A percentile compares a stretch with the other conserved stretches of the same genome.
Evolutionary conservation across 2,113 vertebrate species (phyloP).

Genomic region (Anoura caudifer): DNA sequence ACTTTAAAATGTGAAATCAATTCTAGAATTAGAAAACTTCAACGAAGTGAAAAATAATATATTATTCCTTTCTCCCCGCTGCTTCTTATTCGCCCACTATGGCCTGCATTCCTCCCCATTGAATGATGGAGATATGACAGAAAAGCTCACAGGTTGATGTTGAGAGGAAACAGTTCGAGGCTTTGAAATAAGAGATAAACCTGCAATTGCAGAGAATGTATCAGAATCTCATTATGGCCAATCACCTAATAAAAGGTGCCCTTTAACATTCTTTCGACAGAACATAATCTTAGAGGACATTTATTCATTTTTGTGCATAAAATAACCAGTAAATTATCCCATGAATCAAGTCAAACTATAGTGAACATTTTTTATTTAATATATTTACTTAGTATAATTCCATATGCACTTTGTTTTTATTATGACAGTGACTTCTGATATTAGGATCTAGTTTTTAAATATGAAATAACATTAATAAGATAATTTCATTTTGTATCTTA

Average conservation of each 20-base stretch:
- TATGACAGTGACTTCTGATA: background rate
- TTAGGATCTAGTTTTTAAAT: background rate
- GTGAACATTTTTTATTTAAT: background rate
- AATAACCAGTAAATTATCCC: background rate
- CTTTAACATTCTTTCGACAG: background rate
- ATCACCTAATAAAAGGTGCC: background rate
- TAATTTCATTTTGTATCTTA: background rate
- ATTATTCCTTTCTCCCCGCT: background rate
- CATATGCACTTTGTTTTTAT: background rate
- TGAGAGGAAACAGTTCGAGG: background rate
- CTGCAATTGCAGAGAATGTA: background rate
- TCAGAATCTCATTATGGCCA: background rate
- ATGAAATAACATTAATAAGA: background rate
- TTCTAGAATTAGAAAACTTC: conserved; percentile 63
- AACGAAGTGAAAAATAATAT: conserved; percentile 59
- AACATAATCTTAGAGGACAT: background rate
- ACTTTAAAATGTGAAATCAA: conserved; percentile 75
- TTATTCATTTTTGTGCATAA: background rate
- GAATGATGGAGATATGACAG: background rate
- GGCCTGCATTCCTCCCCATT: background rate
- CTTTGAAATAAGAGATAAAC: background rate
- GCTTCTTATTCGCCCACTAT: background rate
- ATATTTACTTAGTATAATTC: background rate
- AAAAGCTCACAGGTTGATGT: background rate
- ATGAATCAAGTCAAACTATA: background rate